Conservation (phyloP, 2,797 vertebrate genomes). For the Halcyon chelicuti region DNA sequence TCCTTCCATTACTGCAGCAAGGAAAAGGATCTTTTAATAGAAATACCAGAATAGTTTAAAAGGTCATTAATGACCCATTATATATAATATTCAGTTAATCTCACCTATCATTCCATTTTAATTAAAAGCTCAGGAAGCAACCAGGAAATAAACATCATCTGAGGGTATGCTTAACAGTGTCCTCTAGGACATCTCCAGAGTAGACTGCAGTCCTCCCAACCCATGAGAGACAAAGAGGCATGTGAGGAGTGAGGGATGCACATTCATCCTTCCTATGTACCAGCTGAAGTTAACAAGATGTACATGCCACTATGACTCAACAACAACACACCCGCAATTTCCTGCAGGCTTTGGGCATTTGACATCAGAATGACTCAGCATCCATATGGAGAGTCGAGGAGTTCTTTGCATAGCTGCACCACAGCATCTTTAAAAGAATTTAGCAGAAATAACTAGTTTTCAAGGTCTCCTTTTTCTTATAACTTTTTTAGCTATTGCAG, state of each 20-base stretch:
- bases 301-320: constrained; percentile 25
- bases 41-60: background rate
- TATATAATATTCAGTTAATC: background rate
- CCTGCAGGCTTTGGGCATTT: background rate
- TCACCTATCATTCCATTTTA: background rate
- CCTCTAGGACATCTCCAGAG: background rate
- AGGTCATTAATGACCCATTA: background rate
- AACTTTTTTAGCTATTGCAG: background rate
- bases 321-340: constrained; percentile 15
- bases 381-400: background rate
- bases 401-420: background rate
- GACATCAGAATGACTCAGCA: constrained; percentile 55
- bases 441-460: background rate
- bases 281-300: background rate
- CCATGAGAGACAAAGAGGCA: background rate
- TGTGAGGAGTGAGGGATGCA: fast-evolving
- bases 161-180: background rate
- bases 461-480: background rate
- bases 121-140: background rate
- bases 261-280: background rate
- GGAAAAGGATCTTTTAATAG: background rate
- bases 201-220: background rate
- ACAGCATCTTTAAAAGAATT: background rate
- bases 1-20: background rate
- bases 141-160: background rate